A percentile compares a stretch with the other conserved stretches of the same genome.
phyloP scores from a whole-genome alignment of 2,113 vertebrate species.

The Mystacornis crossleyi region DNA sequence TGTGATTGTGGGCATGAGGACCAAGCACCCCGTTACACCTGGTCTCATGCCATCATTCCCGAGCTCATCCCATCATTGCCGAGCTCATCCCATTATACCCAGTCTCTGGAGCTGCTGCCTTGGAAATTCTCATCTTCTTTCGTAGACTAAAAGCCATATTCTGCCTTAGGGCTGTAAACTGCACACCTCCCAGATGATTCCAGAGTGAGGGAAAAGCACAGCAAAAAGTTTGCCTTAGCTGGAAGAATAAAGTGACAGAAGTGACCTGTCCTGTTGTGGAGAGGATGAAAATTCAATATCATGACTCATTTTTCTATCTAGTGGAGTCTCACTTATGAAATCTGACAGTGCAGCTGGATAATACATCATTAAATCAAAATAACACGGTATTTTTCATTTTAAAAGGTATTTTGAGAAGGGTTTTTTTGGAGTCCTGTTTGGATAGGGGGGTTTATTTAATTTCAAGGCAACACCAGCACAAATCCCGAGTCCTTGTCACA shows the following conservation, averaged over 20 bases:
- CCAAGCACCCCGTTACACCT: neutral
- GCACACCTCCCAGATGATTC: neutral
- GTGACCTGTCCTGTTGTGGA: neutral
- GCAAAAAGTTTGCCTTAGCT: neutral
- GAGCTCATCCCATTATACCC: neutral
- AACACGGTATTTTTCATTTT: neutral
- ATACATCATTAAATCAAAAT: neutral
- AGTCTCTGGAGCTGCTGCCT: neutral
- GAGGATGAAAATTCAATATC: neutral
- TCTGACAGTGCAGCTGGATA: neutral
- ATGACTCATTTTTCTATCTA: neutral
- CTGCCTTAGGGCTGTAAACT: neutral
- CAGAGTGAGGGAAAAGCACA: neutral
- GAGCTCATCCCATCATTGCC: neutral
- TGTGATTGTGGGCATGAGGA: neutral
- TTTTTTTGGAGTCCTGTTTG: neutral
- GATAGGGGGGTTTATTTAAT: neutral
- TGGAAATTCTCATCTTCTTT: neutral
- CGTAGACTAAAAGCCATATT: neutral
- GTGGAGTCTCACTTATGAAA: neutral
- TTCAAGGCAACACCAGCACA: neutral
- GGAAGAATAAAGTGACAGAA: neutral
- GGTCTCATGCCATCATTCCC: neutral
- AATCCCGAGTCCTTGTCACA: neutral
- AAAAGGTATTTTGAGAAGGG: neutral